Evolutionary conservation across 2,113 vertebrate species (phyloP), one percentile per base, ranked within the genome.

Genomic region (Actinemys pallida): DNA sequence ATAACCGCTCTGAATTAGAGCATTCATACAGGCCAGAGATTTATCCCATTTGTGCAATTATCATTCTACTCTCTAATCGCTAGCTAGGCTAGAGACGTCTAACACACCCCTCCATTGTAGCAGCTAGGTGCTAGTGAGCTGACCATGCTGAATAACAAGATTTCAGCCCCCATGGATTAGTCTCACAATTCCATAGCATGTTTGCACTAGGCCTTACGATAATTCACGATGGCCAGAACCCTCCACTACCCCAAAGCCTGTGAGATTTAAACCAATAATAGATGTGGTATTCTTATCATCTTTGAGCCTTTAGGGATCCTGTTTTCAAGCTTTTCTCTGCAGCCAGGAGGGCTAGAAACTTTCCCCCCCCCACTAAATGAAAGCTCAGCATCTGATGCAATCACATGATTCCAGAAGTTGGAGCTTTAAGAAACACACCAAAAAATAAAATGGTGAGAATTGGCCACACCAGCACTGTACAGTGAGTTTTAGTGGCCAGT

Each of bases 81-180:
- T 65, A 50, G 87, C 90, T 95, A 57, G 3, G 88, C 94, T 90
- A 92, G 94, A 95, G 93, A 93, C 94, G 92, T 96, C 91, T 86
- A 93, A 87, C 0, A 25, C 83, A 90, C 79, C 45, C 65, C 0
- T 9, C 86, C 91, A 92, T 53, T 62, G 88, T 56, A 93, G 94
- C 92, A 88, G 92, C 93, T 81, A 13, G 87, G 93, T 45, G 92
- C 95, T 96, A 95, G 97, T 65, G 95, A 96, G 91, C 96, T 91
- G 95, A 93, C 91, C 13, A 45, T 11, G 86, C 93, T 93, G 94
- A 91, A 81, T 94, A 96, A 92, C 93, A 83, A 97, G 90, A 81
- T 84, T 84, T 96, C 52, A 3, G 87, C 72, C 91, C 93, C 11
- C 53, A 92, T 0, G 87, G 94, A 94, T 75, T 93, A 75, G 50